Evolutionary conservation across 2,797 vertebrate genomes (phyloP).

Genomic region (Dendrocincla fuliginosa): DNA sequence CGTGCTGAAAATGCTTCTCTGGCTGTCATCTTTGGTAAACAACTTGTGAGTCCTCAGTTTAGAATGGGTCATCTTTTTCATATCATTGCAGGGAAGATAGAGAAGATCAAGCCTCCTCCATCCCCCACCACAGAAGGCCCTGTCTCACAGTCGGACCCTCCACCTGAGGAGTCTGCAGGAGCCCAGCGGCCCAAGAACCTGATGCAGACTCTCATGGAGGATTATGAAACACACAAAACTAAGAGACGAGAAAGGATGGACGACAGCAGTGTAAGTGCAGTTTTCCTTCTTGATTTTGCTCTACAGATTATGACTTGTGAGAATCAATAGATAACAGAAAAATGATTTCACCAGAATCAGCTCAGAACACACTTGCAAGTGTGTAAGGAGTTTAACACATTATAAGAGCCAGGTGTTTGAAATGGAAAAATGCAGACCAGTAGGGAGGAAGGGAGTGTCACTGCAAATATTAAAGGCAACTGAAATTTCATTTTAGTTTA

Average conservation of each 20-base stretch:
- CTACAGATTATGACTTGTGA: fast-evolving
- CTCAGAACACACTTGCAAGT: neutral
- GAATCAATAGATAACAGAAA: neutral
- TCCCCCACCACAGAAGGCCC: slow-evolving; percentile 87
- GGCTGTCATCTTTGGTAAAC: neutral
- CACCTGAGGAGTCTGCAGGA: slow-evolving; percentile 87
- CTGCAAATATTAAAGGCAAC: neutral
- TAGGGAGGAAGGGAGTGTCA: neutral
- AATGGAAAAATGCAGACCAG: neutral
- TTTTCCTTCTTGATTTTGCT: slow-evolving; percentile 17
- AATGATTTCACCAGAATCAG: neutral
- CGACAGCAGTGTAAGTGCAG: slow-evolving; percentile 90
- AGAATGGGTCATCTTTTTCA: slow-evolving; percentile 58
- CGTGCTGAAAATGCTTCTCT: neutral
- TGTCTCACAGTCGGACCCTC: slow-evolving; percentile 79
- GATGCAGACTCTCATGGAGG: slow-evolving; percentile 98
- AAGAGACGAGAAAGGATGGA: slow-evolving; percentile 93
- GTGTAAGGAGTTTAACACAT: neutral
- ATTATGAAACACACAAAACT: slow-evolving; percentile 95
- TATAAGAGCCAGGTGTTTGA: neutral
- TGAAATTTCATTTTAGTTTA: neutral
- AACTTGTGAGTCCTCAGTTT: neutral
- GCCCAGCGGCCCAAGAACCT: slow-evolving; percentile 90
- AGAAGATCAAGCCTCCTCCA: slow-evolving; percentile 90
- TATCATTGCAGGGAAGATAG: slow-evolving; percentile 91